Base-by-base conservation (phyloP, 2,888 invertebrate genomes). In the Bruchidius siliquastri region DNA sequence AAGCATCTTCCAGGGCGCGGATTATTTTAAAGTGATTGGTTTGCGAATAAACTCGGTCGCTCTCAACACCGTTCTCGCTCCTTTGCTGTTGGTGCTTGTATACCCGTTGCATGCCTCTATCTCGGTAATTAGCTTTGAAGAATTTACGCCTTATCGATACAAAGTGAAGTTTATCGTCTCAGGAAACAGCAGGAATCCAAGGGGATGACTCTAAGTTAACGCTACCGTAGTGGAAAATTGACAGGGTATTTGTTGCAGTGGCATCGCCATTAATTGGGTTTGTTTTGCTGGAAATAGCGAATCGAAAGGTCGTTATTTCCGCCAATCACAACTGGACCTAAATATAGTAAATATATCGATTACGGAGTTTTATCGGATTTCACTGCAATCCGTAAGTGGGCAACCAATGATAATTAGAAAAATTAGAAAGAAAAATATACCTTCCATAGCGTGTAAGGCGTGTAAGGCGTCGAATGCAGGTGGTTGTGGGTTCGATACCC, bases 71-170 rank as follows among this genome's bases (percentile, higher is more conserved):
- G 49, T 49, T 18, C 49, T 49, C 49, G 49, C 49, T 49, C 18
- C 49, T 49, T 49, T 49, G 1, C 1, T 13, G 0, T 49, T 49
- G 6, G 6, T 49, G 49, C 10, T 49, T 71, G 32, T 66, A 18
- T 69, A 26, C 67, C 69, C 22, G 32, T 21, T 74, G 70, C 71
- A 32, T 74, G 66, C 72, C 72, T 72, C 72, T 72, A 77, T 78
- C 76, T 76, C 70, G 75, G 74, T 80, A 80, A 80, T 80, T 80
- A 80, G 78, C 75, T 75, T 72, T 70, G 72, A 76, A 76, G 80
- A 80, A 80, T 80, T 79, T 79, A 78, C 77, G 77, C 77, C 77
- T 74, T 75, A 78, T 80, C 78, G 76, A 76, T 75, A 76, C 77
- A 76, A 77, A 80, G 77, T 76, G 77, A 77, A 78, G 77, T 80